Base-by-base conservation (phyloP, 2,888 invertebrate species). In the Drymonia ruficornis region DNA sequence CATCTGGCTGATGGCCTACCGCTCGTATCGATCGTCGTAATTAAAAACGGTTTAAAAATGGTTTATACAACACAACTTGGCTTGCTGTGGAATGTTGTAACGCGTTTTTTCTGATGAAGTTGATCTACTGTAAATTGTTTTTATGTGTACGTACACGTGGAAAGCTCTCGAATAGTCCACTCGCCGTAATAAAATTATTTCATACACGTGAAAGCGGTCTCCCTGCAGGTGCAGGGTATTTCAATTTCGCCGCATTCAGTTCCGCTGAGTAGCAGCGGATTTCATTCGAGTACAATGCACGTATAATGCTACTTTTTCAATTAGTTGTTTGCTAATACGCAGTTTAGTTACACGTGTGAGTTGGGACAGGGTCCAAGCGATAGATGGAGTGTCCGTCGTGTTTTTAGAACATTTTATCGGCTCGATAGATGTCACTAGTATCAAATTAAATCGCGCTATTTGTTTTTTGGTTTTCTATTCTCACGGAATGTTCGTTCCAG, bases 401-500 rank as follows among this genome's bases (percentile, higher is more conserved):
- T 9, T 34, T 34, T 34, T 13, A 5, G 11, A 13, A 34, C 34
- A 34, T 6, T 34, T 34, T 23, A 23, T 23, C 23, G 23, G 7
- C 13, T 31, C 5, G 31, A 9, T 31, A 11, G 11, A 9, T 31
- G 31, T 3, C 12, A 9, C 9, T 31, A 31, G 31, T 31, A 31
- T 23, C 23, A 2, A 23, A 23, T 23, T 23, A 23, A 23, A 23
- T 23, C 23, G 23, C 23, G 6, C 4, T 23, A 7, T 0, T 4
- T 23, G 23, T 23, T 23, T 23, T 23, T 23, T n/a, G n/a, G 2
- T 31, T 31, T 11, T 12, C 11, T 31, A 31, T 11, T 31, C 12
- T 11, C 12, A 31, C 31, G 2, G 31, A 36, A 11, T 36, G 7
- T 67, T 56, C 56, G 53, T 70, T 64, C 0, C 89, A 97, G 97